These are phyloP conservation scores for Phalloptychus januarius DNA, from an alignment of 2,797 vertebrate genomes.

Conservation along the genomic window DNA sequence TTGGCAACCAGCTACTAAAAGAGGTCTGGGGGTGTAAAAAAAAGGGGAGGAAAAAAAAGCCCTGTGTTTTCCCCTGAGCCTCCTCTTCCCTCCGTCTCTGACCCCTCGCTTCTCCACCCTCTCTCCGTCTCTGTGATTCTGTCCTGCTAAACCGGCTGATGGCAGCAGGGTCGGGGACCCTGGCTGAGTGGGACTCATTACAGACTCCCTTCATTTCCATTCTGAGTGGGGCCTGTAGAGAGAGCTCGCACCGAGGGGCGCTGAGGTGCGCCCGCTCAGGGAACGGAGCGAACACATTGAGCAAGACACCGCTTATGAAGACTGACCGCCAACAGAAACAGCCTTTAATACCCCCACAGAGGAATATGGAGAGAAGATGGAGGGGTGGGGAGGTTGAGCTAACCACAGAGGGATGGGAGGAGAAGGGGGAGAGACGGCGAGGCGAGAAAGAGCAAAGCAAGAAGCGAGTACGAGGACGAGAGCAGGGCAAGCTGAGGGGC, in stretches of 20 bases:
- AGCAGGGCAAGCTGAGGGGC: conserved; percentile 67
- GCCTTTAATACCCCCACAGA: conserved; percentile 78
- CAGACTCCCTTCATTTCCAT: conserved; percentile 84
- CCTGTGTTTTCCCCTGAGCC: conserved; percentile 73
- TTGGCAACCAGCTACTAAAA: conserved; percentile 77
- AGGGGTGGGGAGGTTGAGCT: conserved; percentile 21
- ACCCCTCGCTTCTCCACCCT: conserved; percentile 70
- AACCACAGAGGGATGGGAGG: conserved; percentile 51
- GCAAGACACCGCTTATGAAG: conserved; percentile 81
- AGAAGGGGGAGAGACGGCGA: conserved; percentile 34
- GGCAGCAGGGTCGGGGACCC: conserved; percentile 78
- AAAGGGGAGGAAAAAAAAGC: conserved; percentile 47
- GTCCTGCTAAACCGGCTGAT: conserved; percentile 76
- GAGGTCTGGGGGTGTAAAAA: conserved; percentile 47
- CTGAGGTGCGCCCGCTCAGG: conserved; percentile 72
- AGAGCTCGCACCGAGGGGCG: conserved; percentile 65
- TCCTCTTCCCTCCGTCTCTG: conserved; percentile 77
- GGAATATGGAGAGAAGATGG: conserved; percentile 46
- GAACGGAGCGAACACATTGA: conserved; percentile 76
- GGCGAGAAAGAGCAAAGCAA: conserved; percentile 55
- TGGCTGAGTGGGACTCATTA: conserved; percentile 83
- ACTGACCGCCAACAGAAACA: conserved; percentile 81
- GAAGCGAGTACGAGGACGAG: conserved; percentile 60
- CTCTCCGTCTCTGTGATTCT: conserved; percentile 76
- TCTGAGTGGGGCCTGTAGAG: conserved; percentile 80